These are phyloP conservation scores for Turnix velox DNA, from an alignment of 2,113 vertebrate genomes.

Conservation along the genomic window DNA sequence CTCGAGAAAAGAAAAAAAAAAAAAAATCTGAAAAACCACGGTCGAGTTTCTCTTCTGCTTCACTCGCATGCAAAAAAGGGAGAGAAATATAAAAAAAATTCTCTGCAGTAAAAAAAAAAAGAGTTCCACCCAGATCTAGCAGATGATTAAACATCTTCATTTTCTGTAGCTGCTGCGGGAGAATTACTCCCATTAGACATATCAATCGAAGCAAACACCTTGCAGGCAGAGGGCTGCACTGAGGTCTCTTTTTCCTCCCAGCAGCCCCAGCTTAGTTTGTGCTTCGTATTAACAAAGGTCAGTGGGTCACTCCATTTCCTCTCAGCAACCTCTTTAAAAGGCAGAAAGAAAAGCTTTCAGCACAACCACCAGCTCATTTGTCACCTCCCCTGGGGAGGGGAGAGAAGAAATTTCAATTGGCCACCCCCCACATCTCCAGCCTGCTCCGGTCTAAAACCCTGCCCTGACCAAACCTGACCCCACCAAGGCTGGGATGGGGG, in stretches of 20 bases:
- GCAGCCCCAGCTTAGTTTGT: background rate
- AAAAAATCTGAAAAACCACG: no score
- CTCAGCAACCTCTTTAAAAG: conserved; percentile 42
- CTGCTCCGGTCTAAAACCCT: background rate
- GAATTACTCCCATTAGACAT: conserved; percentile 24
- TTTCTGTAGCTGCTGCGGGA: conserved; percentile 9
- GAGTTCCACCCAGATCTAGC: background rate
- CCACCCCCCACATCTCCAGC: background rate
- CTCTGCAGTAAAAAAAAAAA: no score
- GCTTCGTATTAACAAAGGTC: conserved; percentile 41
- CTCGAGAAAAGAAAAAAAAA: no score
- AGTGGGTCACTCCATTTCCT: conserved; percentile 57
- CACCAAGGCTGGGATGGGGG: background rate
- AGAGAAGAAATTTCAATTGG: background rate
- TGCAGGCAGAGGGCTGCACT: conserved; percentile 32
- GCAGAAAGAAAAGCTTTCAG: conserved; percentile 38
- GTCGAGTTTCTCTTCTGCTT: background rate
- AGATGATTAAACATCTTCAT: conserved; percentile 48
- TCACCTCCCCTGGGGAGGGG: conserved; percentile 18
- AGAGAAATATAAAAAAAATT: background rate
- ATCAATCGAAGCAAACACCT: conserved; percentile 40
- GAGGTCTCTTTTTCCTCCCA: conserved; percentile 1
- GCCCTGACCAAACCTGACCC: background rate
- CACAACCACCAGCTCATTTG: conserved; percentile 9
- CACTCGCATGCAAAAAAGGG: background rate